Evolutionary conservation across 2,113 vertebrate genomes (phyloP).

Genomic region (Megaleporinus macrocephalus): DNA sequence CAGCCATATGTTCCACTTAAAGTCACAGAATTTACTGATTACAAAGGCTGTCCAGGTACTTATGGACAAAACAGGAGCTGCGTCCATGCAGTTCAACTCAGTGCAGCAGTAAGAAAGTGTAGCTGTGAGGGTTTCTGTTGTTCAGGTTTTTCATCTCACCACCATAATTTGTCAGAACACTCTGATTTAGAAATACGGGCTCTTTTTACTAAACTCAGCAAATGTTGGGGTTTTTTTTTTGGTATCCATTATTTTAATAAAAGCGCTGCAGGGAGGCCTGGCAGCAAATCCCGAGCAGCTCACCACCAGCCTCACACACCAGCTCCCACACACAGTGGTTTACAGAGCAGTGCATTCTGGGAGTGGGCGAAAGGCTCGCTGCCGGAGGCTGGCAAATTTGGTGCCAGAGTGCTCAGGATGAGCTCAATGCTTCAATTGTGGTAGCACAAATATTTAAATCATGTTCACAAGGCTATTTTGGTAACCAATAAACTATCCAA

Average conservation of each 20-base stretch:
- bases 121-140: background rate
- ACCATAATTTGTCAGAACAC: background rate
- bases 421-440: background rate
- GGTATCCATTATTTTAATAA: conserved; percentile 39
- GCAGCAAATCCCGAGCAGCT: conserved; percentile 33
- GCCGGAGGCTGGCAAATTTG: conserved; percentile 14
- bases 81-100: background rate
- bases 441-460: background rate
- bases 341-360: conserved; percentile 40
- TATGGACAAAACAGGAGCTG: too few relatives aligned
- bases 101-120: background rate
- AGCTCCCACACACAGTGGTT: conserved; percentile 47
- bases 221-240: conserved; percentile 10
- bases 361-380: conserved; percentile 34
- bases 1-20: too few relatives aligned
- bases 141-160: conserved; percentile 13
- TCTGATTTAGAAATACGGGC: conserved; percentile 16
- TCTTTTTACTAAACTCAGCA: conserved; percentile 30
- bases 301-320: conserved; percentile 33
- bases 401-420: conserved; percentile 22
- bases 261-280: conserved; percentile 31
- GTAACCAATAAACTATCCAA: background rate
- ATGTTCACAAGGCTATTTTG: background rate
- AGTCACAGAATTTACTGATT: too few relatives aligned
- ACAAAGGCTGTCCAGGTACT: too few relatives aligned